Base-by-base conservation (phyloP, 2,113 vertebrate species). In the Gavialis gangeticus region DNA sequence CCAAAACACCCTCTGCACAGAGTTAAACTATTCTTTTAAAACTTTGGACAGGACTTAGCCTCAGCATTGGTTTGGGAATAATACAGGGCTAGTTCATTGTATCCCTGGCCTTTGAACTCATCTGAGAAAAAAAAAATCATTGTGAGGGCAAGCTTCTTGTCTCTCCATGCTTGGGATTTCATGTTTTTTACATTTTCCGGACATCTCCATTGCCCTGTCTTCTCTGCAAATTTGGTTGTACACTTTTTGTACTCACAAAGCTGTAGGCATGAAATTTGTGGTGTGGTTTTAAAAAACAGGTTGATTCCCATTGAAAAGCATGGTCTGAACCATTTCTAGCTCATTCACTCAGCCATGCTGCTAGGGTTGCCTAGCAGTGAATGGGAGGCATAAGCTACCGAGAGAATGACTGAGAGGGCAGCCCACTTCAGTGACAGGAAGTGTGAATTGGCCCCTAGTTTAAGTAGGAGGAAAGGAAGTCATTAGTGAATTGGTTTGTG, bases 381-480 rank as follows among this genome's bases (percentile, higher is more conserved):
- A 37, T 66, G 57, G 22, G 82, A 84, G 77, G 37, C 54, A 24
- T 21, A 25, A 84, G 82, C 69, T 46, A 46, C 27, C 75, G 57
- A 75, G 67, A 22, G 27, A 16, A 25, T 58, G 67, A 27, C 22
- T 69, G 14, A 67, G 28, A 82, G 93, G 94, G 94, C 90, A 95
- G 90, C 91, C 81, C 11, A 59, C 95, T 78, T 90, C 3, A 0
- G 95, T 94, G 96, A 91, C 94, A 91, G 95, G 96, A 96, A 95
- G 92, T 79, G 2, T 8, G 94, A 96, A 97, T 96, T 95, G 96
- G 92, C 85, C 89, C 87, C 4, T 87, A 87, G 22, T 93, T 96
- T 63, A 96, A 96, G 93, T n/a, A 89, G 95, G 96, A 97, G 96
- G 96, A 96, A 96, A 96, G 90, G 95, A 97, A 97, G 96, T 95